Evolutionary conservation across 2,888 invertebrate species (phyloP).

Genomic region (Ophion slaviceki): DNA sequence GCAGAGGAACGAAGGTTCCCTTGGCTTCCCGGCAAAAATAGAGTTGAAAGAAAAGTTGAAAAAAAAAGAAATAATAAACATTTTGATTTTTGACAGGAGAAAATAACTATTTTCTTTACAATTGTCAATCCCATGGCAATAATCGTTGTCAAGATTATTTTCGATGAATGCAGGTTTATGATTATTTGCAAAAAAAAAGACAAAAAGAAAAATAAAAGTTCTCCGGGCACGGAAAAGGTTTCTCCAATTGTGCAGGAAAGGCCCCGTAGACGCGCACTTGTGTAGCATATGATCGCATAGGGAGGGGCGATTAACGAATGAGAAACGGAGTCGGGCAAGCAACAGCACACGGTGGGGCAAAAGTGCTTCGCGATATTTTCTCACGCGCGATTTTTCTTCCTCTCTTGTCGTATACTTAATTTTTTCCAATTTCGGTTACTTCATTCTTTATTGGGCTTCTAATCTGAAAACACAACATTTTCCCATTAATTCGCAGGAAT

Average conservation of each 20-base stretch:
- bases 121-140: too few relatives aligned
- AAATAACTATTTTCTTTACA: too few relatives aligned
- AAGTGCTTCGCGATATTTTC: slow-evolving; percentile 59
- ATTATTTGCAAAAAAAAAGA: too few relatives aligned
- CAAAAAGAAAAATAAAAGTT: background rate
- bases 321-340: slow-evolving; percentile 62
- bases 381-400: slow-evolving; percentile 24
- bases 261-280: slow-evolving; percentile 3
- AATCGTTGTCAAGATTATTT: too few relatives aligned
- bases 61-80: too few relatives aligned
- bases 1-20: too few relatives aligned
- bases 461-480: background rate
- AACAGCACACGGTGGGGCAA: slow-evolving; percentile 25
- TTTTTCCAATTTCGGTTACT: slow-evolving; percentile 3
- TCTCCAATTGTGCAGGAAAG: background rate
- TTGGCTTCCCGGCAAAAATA: too few relatives aligned
- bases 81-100: too few relatives aligned
- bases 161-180: too few relatives aligned
- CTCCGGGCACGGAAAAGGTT: background rate
- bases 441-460: background rate
- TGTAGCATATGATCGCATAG: slow-evolving; percentile 56
- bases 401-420: slow-evolving; percentile 14
- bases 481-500: slow-evolving; percentile 31
- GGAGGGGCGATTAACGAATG: slow-evolving; percentile 65
- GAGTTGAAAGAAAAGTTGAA: too few relatives aligned